Base-by-base conservation (phyloP, 1,140 invertebrate genomes). In the Solenopsis invicta region DNA sequence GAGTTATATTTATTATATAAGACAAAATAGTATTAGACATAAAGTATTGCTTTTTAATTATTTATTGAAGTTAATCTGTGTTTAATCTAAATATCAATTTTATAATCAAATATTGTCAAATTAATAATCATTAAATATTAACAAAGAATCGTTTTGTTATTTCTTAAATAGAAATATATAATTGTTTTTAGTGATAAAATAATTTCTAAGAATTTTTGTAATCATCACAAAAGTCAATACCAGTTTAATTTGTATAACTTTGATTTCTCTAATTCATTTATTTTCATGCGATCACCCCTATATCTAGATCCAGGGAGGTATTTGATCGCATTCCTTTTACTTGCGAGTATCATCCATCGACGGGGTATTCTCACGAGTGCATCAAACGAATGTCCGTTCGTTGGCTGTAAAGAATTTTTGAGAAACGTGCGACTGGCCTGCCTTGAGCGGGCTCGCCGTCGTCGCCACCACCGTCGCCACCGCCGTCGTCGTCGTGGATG, bases 391-490 rank as follows among this genome's bases (percentile, higher is more conserved):
- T 5, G 24, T 18, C 6, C 16, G 21, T 10, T 61, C 10, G n/a
- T 50, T 10, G 78, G 12, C 29, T 34, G 45, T 84, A 61, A 74
- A 75, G 34, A 74, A 48, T 84, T 84, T 74, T 61, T 84, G n/a
- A 84, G 29, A 16, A 24, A 72, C 10, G 24, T 16, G 54, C 69
- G 41, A 84, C 80, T 9, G n/a, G 80, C 54, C 69, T 61, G 29
- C 80, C 80, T 84, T 84, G 80, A 84, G 29, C 52, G n/a, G 8
- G n/a, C 24, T 61, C 41, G 18, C 61, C 80, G 54, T 61, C 21
- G 34, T 6, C 21, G 13, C n/a, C n/a, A n/a, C 1, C 10, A 16
- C 37, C 29, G 37, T 2, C 24, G 50, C 4, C 37, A 21, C 34
- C 50, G 29, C 13, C 37, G 8, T 45, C 4, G 71, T 41, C 16